Evolutionary conservation across 1,140 invertebrate species (phyloP), one percentile per base, ranked within the genome.

Genomic region (Drosophila kepulauana): DNA sequence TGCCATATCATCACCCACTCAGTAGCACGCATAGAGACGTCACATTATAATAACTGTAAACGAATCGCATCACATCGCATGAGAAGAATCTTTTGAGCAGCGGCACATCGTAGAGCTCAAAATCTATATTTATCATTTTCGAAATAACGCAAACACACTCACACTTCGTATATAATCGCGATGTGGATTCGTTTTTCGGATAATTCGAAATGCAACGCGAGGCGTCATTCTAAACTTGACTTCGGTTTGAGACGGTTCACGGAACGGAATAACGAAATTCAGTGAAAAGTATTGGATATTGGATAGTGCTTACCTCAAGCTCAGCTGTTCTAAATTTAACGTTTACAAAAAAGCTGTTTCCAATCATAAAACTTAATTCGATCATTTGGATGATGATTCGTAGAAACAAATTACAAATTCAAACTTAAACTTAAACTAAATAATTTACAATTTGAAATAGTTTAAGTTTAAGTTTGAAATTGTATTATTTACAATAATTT

Each of bases 81-180:
- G 82, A 68, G n/a, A 71, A 51, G 38, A 74, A 58, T 51, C 51
- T 38, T 56, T 28, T 56, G 20, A 46, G 73, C 49, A 16, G 41
- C 30, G 20, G 10, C 10, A 61, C 76, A 79, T 76, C 67, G 43
- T 28, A 62, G 66, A 41, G 28, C 68, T 56, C 69, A 68, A 81
- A 78, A 85, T 78, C 78, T 85, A 86, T 85, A 85, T 80, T 85
- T 78, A 80, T 75, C 77, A 64, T 73, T 63, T 64, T 52, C 35
- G 68, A 59, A 49, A 30, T 6, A 61, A 46, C 25, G 56, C n/a
- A 43, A 54, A 15, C 38, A 59, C 28, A 57, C 65, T 33, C 45
- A 72, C 28, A 58, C 65, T 25, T 46, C 38, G 57, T 46, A 78
- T 49, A 49, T 28, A 65, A 33, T 43, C 41, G 41, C 41, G 41